Base-by-base conservation (phyloP, 2,888 invertebrate genomes). In the Habroteleia sp. region DNA sequence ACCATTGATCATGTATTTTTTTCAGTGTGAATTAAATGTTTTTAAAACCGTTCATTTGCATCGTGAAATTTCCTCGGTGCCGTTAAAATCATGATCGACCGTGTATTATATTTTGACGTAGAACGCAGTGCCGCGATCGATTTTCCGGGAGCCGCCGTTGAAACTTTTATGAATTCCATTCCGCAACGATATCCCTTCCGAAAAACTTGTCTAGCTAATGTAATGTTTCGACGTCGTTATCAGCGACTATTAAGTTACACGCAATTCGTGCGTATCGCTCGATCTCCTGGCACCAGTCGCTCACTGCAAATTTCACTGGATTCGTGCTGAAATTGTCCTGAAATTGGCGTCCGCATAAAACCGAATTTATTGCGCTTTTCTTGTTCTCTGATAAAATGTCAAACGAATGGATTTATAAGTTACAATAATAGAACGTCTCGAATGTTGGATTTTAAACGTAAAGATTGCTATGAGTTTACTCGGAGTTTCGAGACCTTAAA, bases 141-240 rank as follows among this genome's bases (percentile, higher is more conserved):
- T 58, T 68, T 42, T 20, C 16, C 16, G 41, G 31, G 17, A 39
- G 10, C 11, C 14, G 17, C 10, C 10, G 33, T 50, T 42, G 29
- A 35, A 69, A 44, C 29, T 69, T 44, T 48, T 52, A 48, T 60
- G 60, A 37, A 29, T 52, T 11, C 44, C 11, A 60, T 52, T 52
- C n/a, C 13, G n/a, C 42, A 60, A 42, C 46, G 35, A 39, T 35
- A 58, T 42, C 25, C 5, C 23, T 23, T 13, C 52, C 60, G 42
- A 69, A 69, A 60, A 60, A 69, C 58, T 60, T 42, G 58, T 60
- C 60, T 68, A 35, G 52, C 52, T 52, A 58, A 69, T 69, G 60
- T 31, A 60, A 35, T 31, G 41, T 37, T 37, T 52, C 50, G 69
- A 35, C 44, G 33, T 35, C 35, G 20, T 42, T 39, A 68, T 58